Conservation (phyloP, 2,797 vertebrate species). For the Neoniphon sammara region DNA sequence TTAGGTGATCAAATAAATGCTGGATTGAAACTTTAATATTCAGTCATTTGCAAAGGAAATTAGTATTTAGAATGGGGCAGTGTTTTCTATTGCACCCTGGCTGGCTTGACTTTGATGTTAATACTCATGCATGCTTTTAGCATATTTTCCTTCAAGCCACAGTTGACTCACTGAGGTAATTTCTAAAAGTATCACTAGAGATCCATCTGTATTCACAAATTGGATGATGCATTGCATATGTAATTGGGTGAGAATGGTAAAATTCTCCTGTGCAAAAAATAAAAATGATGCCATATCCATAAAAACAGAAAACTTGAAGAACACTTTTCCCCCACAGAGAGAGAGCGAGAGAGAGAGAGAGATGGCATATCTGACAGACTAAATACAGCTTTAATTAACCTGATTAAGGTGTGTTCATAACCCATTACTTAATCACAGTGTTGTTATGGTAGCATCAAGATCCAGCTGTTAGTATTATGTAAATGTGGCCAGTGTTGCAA, state of each 20-base stretch:
- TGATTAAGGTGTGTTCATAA: background rate
- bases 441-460: background rate
- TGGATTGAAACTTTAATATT: too few species aligned
- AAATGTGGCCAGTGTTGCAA: background rate
- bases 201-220: background rate
- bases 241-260: conserved; percentile 10
- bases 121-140: background rate
- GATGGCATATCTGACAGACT: too few species aligned
- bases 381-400: background rate
- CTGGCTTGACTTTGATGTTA: background rate
- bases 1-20: too few species aligned
- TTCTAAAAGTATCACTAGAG: background rate
- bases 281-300: conserved; percentile 28
- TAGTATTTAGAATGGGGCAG: background rate
- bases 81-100: background rate
- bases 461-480: background rate
- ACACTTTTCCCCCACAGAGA: too few species aligned
- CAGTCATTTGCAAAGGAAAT: too few species aligned
- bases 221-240: conserved; percentile 15
- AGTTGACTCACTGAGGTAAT: background rate
- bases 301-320: conserved; percentile 5
- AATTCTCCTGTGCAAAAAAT: conserved; percentile 16
- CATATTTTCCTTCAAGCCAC: background rate
- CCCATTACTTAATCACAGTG: background rate
- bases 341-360: too few species aligned